phyloP scores from a whole-genome alignment of 2,797 vertebrate genomes.

The Parauchenoglanis punctatus region DNA sequence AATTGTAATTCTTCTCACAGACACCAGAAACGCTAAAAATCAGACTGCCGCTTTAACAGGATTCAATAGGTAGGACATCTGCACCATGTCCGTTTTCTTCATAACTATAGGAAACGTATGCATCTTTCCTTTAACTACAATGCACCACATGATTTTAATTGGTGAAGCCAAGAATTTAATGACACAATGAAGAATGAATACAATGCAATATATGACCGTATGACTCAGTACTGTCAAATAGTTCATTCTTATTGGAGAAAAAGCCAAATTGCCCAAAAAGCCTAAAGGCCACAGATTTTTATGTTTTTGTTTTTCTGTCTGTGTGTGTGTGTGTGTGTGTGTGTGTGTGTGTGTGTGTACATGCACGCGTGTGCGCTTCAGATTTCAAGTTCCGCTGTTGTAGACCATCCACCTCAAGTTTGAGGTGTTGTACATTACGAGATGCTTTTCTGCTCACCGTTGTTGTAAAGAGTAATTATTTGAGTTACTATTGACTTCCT shows the following conservation, averaged over 20 bases:
- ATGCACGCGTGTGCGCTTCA: neutral
- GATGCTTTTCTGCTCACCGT: neutral
- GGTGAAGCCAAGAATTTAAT: neutral
- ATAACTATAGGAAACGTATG: neutral
- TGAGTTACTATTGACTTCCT: neutral
- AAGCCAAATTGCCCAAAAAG: neutral
- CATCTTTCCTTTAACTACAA: neutral
- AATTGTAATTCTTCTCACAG: neutral
- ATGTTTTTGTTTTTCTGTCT: neutral
- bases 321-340: no score
- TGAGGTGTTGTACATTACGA: neutral
- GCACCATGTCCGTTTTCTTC: neutral
- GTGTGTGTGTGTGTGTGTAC: no score
- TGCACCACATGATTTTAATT: no score
- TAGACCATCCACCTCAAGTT: neutral
- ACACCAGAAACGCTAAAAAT: neutral
- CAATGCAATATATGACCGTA: neutral
- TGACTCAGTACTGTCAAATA: neutral
- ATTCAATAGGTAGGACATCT: neutral
- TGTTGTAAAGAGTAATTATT: neutral
- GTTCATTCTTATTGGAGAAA: neutral
- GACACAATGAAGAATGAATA: neutral
- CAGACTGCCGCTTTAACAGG: neutral
- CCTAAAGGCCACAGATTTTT: neutral
- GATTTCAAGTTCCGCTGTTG: neutral